phyloP scores from a whole-genome alignment of 2,113 vertebrate genomes.

The Nothocercus nigrocapillus region DNA sequence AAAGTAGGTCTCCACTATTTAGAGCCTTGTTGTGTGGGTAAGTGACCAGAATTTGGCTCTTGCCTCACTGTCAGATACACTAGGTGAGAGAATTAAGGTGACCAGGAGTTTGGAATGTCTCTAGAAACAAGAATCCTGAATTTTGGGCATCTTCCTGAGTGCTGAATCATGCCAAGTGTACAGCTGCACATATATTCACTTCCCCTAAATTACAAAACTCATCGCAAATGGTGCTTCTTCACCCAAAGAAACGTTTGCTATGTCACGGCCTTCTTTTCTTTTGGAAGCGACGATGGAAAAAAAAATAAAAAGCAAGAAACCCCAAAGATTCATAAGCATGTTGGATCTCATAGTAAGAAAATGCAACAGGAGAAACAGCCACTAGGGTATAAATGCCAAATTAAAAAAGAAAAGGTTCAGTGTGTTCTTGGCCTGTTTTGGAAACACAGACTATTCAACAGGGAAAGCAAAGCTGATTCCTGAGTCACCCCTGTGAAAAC shows the following conservation, averaged over 20 bases:
- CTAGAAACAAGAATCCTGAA: neutral
- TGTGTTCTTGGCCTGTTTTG: neutral
- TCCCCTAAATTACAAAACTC: slow-evolving; percentile 7
- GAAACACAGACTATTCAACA: neutral
- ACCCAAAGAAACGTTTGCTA: neutral
- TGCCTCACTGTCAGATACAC: neutral
- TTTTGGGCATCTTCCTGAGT: neutral
- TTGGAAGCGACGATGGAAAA: neutral
- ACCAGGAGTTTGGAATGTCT: neutral
- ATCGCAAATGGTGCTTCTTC: neutral
- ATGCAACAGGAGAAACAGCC: neutral
- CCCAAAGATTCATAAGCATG: neutral
- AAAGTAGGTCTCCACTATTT: neutral
- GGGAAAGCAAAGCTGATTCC: neutral
- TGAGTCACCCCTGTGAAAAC: neutral
- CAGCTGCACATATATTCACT: neutral
- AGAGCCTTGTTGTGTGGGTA: neutral
- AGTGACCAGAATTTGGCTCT: neutral
- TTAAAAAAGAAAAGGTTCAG: neutral
- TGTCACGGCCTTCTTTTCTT: neutral
- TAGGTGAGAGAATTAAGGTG: neutral
- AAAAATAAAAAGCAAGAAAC: neutral
- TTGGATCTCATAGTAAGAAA: neutral
- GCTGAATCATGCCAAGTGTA: slow-evolving; percentile 28
- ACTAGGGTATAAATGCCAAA: neutral